Evolutionary conservation across 2,113 vertebrate species (phyloP).

Genomic region (Piprites chloris): DNA sequence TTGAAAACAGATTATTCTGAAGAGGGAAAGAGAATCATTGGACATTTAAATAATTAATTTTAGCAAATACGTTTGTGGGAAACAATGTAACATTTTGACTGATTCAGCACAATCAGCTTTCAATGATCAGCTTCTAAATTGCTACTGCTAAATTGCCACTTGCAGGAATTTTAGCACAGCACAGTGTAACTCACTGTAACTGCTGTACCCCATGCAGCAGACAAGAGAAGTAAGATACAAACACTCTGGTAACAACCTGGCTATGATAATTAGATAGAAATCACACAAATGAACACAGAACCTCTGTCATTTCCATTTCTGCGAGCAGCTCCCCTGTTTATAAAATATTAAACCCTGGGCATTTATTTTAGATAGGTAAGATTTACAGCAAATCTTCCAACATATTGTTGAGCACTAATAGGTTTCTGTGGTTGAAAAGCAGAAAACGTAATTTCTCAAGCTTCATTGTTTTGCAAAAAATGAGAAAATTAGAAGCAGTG

Average conservation of each 20-base stretch:
- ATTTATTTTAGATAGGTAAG: conserved; percentile 2
- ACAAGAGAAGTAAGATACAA: background rate
- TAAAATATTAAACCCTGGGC: background rate
- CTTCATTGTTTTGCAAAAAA: background rate
- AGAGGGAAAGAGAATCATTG: conserved; percentile 29
- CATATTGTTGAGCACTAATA: background rate
- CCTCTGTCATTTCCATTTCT: background rate
- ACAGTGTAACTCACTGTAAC: conserved; percentile 45
- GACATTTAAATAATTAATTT: conserved; percentile 67
- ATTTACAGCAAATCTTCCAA: conserved; percentile 5
- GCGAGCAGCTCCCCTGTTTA: background rate
- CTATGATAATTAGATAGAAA: conserved; percentile 40
- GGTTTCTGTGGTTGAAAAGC: background rate
- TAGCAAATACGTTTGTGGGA: conserved; percentile 48
- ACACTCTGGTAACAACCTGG: conserved; percentile 3
- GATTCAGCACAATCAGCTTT: conserved; percentile 65
- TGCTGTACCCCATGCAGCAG: background rate
- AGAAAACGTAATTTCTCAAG: background rate
- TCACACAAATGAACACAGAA: background rate
- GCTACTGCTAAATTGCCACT: conserved; percentile 53
- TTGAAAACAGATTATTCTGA: conserved; percentile 36
- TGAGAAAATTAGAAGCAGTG: background rate
- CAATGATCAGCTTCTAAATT: conserved; percentile 51
- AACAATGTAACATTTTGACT: conserved; percentile 56
- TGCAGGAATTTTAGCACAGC: conserved; percentile 47